Evolutionary conservation across 1,140 invertebrate genomes (phyloP), one percentile per base, ranked within the genome.

Genomic region (Eumaeus atala): DNA sequence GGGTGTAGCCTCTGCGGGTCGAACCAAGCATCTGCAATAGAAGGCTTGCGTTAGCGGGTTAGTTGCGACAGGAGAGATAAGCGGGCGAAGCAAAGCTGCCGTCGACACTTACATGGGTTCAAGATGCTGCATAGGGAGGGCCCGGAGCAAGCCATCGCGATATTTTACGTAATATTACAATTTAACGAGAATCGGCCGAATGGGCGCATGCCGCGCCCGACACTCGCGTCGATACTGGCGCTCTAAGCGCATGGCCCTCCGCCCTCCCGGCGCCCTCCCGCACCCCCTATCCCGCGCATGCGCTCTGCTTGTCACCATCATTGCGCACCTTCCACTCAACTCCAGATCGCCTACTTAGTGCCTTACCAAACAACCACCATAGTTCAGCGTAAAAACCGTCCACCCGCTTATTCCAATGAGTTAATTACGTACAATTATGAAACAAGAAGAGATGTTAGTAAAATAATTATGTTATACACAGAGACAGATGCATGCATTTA

Each of bases 21-120:
- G 90, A 96, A 95, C 94, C 94, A 95, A 89, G 94, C 92, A 91
- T 95, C 94, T 95, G 93, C 72, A 94, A 94, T 90, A 88, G 90
- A 90, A 86, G 78, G 76, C 77, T 79, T 72, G 73, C 64, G 79
- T 87, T 84, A 82, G 80, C 78, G 77, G 75, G 79, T 83, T 83
- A 86, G 80, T 84, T 65, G 83, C 81, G 77, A 83, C 66, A 81
- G 79, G 58, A 73, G 68, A 75, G 62, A 64, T 42, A 77, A 81
- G 74, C 75, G 59, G 60, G 70, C 70, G 59, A 81, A 84, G 76
- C 75, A 64, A 65, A 67, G 66, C 64, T 67, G 62, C 62, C 66
- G 65, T 66, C 64, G 70, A 56, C 70, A 87, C 84, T 87, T 76
- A 84, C 80, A 60, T 59, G 80, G 84, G 72, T 83, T 62, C 67